These are phyloP conservation scores for Eilema griseolum DNA, from an alignment of 2,888 invertebrate genomes.

Conservation along the genomic window DNA sequence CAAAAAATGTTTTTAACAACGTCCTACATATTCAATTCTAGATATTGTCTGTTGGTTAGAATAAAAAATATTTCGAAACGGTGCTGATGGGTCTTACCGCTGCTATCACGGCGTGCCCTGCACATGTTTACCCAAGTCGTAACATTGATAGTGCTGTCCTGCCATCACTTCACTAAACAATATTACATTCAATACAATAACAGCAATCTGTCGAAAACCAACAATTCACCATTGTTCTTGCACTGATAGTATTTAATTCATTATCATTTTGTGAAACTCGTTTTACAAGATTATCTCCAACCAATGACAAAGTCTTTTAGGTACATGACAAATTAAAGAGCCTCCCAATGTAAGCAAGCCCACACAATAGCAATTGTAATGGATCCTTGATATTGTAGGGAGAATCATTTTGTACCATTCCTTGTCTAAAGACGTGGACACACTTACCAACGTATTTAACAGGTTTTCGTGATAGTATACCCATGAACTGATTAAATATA, in stretches of 20 bases:
- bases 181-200: background rate
- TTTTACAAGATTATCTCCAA: conserved; percentile 6
- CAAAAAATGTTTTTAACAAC: background rate
- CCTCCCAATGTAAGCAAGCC: background rate
- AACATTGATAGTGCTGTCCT: too few relatives aligned
- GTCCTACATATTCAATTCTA: background rate
- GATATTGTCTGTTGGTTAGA: background rate
- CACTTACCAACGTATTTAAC: background rate
- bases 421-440: background rate
- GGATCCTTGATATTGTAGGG: background rate
- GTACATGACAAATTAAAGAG: conserved; percentile 11
- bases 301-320: conserved; percentile 10
- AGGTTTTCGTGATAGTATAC: background rate
- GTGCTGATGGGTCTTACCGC: too few relatives aligned
- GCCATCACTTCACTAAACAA: background rate
- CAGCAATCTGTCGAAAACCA: background rate
- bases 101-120: too few relatives aligned
- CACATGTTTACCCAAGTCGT: too few relatives aligned
- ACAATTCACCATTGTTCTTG: conserved; percentile 13
- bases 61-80: background rate
- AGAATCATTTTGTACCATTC: background rate
- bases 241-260: conserved; percentile 19
- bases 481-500: too few relatives aligned
- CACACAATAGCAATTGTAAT: background rate
- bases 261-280: background rate